Evolutionary conservation across 1,140 invertebrate genomes (phyloP), one percentile per base, ranked within the genome.

Genomic region (Bombus waltoni): DNA sequence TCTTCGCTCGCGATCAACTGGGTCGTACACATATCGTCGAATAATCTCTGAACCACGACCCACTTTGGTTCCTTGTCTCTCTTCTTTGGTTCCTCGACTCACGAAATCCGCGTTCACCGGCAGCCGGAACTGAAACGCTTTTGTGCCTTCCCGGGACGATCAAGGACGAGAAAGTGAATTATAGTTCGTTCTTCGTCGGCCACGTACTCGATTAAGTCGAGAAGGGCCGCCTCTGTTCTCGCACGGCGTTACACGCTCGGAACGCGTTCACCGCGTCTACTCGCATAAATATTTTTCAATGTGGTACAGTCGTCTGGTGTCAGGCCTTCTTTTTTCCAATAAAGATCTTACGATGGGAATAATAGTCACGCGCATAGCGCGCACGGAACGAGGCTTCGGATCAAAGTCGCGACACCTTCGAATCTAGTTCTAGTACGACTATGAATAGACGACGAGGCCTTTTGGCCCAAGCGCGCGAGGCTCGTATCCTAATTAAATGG

Each of bases 371-470:
- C 66, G 71, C 47, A 70, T 59, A 75, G 42, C 73, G 76, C 84
- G 90, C 82, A 40, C 91, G 92, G 91, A 93, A 90, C 84, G 90
- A 89, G 91, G 89, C 92, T 93, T 90, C 81, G 89, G 90, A 94
- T 93, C 91, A 93, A 92, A 93, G 87, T 92, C 91, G 89, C 82
- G 68, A 88, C 87, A 90, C 81, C 84, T 88, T 92, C 87, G 89
- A 93, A 93, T 93, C 90, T 92, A 93, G 93, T 94, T 94, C 93
- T 94, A 92, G 92, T 93, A 92, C 92, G 88, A 90, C 92, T 94
- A 94, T 93, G 92, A 94, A 94, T 94, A 94, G 93, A 91, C 87
- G 90, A 93, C 91, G 91, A 91, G 91, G 84, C 92, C 89, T 91
- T 86, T 92, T 92, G 90, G 89, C 91, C 92, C 90, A 92, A 89